A percentile compares a stretch with the other conserved stretches of the same genome.
Evolutionary conservation across 2,797 vertebrate species (phyloP).

Genomic region (Hylomyscus alleni): DNA sequence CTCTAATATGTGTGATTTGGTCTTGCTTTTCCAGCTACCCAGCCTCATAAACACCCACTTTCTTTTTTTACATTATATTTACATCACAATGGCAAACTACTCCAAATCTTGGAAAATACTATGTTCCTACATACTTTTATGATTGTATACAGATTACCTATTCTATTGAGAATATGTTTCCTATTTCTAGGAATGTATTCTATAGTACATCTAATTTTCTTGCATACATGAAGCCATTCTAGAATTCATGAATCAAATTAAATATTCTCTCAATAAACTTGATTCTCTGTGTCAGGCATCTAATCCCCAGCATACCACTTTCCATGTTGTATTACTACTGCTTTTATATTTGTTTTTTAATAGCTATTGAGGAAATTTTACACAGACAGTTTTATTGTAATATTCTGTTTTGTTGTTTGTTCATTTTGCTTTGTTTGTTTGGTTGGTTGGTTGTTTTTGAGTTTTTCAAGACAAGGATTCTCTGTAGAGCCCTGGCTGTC

Average conservation of each 20-base stretch:
- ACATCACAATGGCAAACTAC: background rate
- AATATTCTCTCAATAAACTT: background rate
- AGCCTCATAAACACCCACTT: background rate
- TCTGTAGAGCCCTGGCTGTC: no score
- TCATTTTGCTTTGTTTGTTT: no score
- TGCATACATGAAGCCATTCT: background rate
- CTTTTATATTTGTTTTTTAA: constrained; percentile 20
- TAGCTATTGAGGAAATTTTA: background rate
- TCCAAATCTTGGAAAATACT: background rate
- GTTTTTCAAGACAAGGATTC: no score
- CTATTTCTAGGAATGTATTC: background rate
- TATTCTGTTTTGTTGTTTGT: no score
- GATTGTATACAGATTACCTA: background rate
- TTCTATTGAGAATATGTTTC: background rate
- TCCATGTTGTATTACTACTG: background rate
- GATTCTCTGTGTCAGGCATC: background rate
- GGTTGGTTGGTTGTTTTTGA: no score
- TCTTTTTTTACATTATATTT: background rate
- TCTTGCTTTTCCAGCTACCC: background rate
- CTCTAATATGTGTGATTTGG: background rate
- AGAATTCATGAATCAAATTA: background rate
- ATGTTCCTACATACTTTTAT: background rate
- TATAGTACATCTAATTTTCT: background rate
- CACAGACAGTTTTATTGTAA: background rate
- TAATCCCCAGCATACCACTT: background rate